phyloP scores from a whole-genome alignment of 1,140 invertebrate species.

The Neelides sp. region DNA sequence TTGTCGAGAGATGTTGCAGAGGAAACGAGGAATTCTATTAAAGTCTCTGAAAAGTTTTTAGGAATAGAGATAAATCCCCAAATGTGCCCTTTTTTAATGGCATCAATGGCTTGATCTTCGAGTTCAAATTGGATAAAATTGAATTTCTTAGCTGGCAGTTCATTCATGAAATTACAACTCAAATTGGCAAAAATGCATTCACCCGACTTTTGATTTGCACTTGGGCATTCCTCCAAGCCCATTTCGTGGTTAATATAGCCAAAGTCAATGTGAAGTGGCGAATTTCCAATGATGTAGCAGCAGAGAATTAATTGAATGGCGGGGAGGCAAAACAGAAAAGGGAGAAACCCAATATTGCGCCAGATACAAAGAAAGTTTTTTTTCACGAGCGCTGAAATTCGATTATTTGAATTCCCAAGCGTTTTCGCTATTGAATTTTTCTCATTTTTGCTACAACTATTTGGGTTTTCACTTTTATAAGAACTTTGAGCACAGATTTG shows the following conservation, averaged over 20 bases:
- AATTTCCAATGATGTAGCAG: slow-evolving; percentile 80
- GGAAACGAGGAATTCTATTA: slow-evolving; percentile 54
- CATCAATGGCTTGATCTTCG: slow-evolving; percentile 48
- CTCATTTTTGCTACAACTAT: not conserved
- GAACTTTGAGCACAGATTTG: not conserved
- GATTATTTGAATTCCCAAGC: slow-evolving; percentile 8
- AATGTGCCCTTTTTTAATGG: slow-evolving; percentile 56
- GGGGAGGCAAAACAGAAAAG: slow-evolving; percentile 81
- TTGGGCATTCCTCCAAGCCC: slow-evolving; percentile 36
- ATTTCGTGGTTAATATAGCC: slow-evolving; percentile 76
- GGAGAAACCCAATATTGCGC: slow-evolving; percentile 61
- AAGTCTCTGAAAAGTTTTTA: slow-evolving; percentile 66
- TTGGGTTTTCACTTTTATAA: slow-evolving; percentile 6
- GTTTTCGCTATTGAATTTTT: slow-evolving; percentile 1
- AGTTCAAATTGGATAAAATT: slow-evolving; percentile 46
- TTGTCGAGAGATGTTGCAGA: slow-evolving; percentile 55
- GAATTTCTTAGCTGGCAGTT: slow-evolving; percentile 38
- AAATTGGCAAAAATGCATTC: slow-evolving; percentile 54
- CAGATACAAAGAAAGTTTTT: slow-evolving; percentile 52
- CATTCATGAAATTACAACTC: slow-evolving; percentile 58
- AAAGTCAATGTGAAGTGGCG: slow-evolving; percentile 67
- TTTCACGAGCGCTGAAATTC: slow-evolving; percentile 42
- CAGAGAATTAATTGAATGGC: slow-evolving; percentile 85
- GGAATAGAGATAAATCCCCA: slow-evolving; percentile 77
- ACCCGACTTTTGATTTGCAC: slow-evolving; percentile 38